Evolutionary conservation across 2,113 vertebrate genomes (phyloP), one percentile per base, ranked within the genome.

Genomic region (Morone chrysops): DNA sequence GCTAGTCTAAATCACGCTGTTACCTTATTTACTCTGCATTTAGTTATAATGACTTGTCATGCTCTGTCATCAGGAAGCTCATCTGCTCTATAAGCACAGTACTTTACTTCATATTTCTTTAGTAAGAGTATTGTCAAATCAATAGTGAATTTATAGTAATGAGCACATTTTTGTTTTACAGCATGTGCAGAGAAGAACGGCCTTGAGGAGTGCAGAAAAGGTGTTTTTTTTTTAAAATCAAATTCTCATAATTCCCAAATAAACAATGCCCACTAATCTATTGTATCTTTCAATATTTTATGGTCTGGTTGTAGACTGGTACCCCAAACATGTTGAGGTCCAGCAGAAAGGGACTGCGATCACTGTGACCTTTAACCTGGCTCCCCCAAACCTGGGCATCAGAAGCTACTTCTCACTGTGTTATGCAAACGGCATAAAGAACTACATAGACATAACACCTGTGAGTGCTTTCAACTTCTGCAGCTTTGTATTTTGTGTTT

Each of bases 311-410:
- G 17, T 60, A 96, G 95, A 96, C 81, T 96, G 95, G 95, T 95
- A 95, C 76, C 95, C 95, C 9, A 77, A 59, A 70, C 50, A 94
- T 6, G 18, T 95, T 16, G 63, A 89, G 47, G 82, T 95, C n/a
- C 79, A 89, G 40, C 95, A 95, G 78, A 77, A 94, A 11, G 93
- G 89, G 16, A 51, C 11, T 0, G 75, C 79, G n/a, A 45, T 94
- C 70, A 84, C 59, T 5, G 94, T 96, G 84, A 95, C 95, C 31
- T 96, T 96, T 79, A 95, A 95, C 90, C 89, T 96, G 63, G 95
- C 95, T 20, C 95, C 95, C 6, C 80, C 92, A 20, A 80, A 81
- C 59, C 82, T 96, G 38, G 92, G 81, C 48, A 93, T 96, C 81
- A 86, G 14, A 17, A 90, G 84, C 53, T 96, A 96, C 87, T 96